Evolutionary conservation across 35 echinoderm and acorn worm species (phyloP).

Genomic region (Apostichopus parvimensis): DNA sequence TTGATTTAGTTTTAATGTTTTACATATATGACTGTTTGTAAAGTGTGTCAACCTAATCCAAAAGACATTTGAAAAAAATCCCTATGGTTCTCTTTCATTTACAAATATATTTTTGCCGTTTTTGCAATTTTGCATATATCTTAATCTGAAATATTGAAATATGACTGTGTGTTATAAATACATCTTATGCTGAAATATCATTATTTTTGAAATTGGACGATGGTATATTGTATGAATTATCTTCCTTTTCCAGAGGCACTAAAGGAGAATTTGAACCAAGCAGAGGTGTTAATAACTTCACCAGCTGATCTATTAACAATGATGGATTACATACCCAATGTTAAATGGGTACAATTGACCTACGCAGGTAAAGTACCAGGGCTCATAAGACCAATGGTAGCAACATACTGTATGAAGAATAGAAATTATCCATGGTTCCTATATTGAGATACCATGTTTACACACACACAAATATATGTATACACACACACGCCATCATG

Average conservation of each 20-base stretch:
- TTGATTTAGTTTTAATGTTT: too few relatives aligned
- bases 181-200: not conserved
- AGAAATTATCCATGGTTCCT: too few relatives aligned
- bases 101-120: too few relatives aligned
- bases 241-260: not conserved
- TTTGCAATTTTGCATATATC: too few relatives aligned
- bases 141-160: too few relatives aligned
- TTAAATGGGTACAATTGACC: constrained; percentile 33
- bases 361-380: not conserved
- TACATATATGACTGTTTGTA: too few relatives aligned
- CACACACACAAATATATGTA: too few relatives aligned
- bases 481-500: too few relatives aligned
- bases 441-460: too few relatives aligned
- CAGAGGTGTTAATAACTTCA: constrained; percentile 4
- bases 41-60: too few relatives aligned
- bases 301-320: not conserved
- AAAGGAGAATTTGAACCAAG: not conserved
- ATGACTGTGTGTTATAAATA: not conserved
- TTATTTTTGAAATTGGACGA: not conserved
- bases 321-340: not conserved
- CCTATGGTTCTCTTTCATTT: not conserved
- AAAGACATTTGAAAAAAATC: not conserved
- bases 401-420: too few relatives aligned
- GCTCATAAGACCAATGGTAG: not conserved
- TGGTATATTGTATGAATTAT: too few relatives aligned